Evolutionary conservation across 1,140 invertebrate species (phyloP).

Genomic region (Drepana arcuata): DNA sequence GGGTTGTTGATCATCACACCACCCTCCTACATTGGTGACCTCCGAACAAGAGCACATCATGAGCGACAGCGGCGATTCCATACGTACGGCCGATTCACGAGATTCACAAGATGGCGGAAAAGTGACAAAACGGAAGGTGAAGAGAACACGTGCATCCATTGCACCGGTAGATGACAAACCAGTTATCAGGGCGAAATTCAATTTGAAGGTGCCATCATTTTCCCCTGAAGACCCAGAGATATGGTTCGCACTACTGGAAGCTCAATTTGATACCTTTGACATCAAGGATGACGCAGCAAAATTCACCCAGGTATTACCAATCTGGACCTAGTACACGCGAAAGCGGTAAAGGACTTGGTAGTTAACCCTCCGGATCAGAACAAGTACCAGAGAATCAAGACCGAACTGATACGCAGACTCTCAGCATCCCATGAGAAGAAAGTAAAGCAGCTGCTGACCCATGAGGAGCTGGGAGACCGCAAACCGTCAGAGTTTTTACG

Average conservation of each 20-base stretch:
- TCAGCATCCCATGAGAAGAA: constrained; percentile 16
- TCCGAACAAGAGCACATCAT: too few relatives aligned
- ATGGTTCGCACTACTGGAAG: constrained; percentile 18
- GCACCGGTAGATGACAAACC: too few relatives aligned
- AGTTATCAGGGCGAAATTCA: too few relatives aligned
- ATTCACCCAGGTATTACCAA: constrained; percentile 14
- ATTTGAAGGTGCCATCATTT: too few relatives aligned
- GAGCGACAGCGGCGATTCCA: too few relatives aligned
- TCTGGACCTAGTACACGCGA: constrained; percentile 6
- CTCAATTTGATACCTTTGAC: constrained; percentile 9
- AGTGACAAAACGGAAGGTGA: too few relatives aligned
- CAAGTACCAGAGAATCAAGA: constrained; percentile 25
- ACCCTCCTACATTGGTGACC: too few relatives aligned
- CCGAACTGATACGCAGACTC: constrained; percentile 20
- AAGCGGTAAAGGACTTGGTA: constrained; percentile 11
- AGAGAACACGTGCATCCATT: too few relatives aligned
- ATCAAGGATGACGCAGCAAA: constrained; percentile 25
- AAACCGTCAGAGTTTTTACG: constrained; percentile 20
- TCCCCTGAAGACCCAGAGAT: constrained; percentile 8
- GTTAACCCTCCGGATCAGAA: constrained; percentile 5
- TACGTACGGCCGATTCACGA: too few relatives aligned
- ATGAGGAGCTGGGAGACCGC: constrained; percentile 16
- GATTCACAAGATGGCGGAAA: too few relatives aligned
- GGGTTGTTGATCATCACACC: too few relatives aligned
- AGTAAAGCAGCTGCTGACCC: constrained; percentile 5